Evolutionary conservation across 2,113 vertebrate genomes (phyloP).

Genomic region (Collichthys lucidus): DNA sequence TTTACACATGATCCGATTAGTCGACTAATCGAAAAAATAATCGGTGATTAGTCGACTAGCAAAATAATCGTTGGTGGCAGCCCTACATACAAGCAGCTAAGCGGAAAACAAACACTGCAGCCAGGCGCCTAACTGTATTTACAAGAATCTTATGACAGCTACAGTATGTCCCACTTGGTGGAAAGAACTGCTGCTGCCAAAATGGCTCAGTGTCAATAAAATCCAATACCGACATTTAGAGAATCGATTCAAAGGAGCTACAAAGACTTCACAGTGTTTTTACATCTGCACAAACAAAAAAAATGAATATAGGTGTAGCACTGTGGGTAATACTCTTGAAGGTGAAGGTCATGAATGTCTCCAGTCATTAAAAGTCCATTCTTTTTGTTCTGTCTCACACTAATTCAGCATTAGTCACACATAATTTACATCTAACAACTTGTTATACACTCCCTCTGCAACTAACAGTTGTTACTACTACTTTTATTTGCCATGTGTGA

Average conservation of each 20-base stretch:
- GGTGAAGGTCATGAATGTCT: not conserved
- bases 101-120: not conserved
- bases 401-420: not conserved
- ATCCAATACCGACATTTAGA: not conserved
- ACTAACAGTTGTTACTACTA: too few species aligned
- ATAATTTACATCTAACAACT: not conserved
- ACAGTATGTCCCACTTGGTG: not conserved
- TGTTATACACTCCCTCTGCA: not conserved
- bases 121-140: not conserved
- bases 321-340: not conserved
- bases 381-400: not conserved
- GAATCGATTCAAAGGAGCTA: not conserved
- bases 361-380: not conserved
- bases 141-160: not conserved
- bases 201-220: constrained; percentile 8
- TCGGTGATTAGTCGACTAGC: too few species aligned
- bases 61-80: too few species aligned
- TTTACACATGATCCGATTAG: too few species aligned
- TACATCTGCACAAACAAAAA: not conserved
- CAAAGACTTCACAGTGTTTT: not conserved
- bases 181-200: not conserved
- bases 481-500: not conserved
- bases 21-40: too few species aligned
- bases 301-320: not conserved
- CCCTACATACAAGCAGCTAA: not conserved